phyloP scores from a whole-genome alignment of 2,113 vertebrate genomes.

The Misgurnus anguillicaudatus region DNA sequence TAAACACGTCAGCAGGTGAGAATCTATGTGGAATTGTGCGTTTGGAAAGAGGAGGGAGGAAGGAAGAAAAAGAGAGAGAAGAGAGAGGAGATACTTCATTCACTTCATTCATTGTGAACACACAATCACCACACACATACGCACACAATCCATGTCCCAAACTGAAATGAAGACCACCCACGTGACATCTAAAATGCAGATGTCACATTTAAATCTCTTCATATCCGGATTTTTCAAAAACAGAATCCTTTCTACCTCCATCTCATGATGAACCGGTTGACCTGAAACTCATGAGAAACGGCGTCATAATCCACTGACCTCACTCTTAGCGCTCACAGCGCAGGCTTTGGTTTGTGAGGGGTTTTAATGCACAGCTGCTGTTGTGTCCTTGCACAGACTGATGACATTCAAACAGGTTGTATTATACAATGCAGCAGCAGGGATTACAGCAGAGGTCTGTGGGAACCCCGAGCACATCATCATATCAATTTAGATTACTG shows the following conservation, averaged over 20 bases:
- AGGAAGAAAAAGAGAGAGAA: too few species aligned
- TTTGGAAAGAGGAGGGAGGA: too few species aligned
- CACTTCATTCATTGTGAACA: constrained; percentile 5
- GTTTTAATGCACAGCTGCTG: constrained; percentile 5
- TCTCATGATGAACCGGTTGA: constrained; percentile 22
- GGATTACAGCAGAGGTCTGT: constrained; percentile 14
- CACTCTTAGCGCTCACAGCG: neutral
- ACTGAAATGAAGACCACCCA: constrained; percentile 43
- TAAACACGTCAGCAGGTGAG: constrained; percentile 10
- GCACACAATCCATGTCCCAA: constrained; percentile 20
- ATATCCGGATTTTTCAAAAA: neutral
- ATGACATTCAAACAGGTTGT: constrained; percentile 8
- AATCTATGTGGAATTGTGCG: neutral
- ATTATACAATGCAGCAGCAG: neutral
- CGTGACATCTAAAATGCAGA: constrained; percentile 22
- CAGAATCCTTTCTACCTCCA: neutral
- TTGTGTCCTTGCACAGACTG: neutral
- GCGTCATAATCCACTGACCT: constrained; percentile 45
- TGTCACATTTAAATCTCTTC: neutral
- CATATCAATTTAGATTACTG: constrained; percentile 32
- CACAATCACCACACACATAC: constrained; percentile 10
- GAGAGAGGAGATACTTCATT: too few species aligned
- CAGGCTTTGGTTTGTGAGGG: neutral
- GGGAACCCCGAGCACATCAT: constrained; percentile 22
- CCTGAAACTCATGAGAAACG: constrained; percentile 17